Conservation (phyloP, 2,113 vertebrate species). For the Lethenteron camtschaticum region DNA sequence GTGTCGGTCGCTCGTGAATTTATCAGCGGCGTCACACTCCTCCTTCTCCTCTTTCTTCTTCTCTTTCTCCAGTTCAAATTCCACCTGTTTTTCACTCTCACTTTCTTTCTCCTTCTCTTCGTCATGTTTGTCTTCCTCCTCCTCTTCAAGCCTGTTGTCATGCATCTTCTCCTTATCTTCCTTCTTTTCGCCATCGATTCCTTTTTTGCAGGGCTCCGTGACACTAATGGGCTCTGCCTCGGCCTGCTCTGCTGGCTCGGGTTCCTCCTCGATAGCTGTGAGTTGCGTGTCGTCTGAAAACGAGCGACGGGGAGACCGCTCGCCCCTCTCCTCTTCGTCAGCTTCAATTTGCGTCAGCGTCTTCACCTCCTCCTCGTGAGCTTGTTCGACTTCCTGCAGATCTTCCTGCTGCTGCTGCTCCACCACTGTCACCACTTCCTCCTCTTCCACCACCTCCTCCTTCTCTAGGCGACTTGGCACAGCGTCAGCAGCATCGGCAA, state of each 20-base stretch:
- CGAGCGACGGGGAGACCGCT: no score
- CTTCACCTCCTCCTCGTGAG: no score
- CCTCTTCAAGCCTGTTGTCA: slow-evolving; percentile 30
- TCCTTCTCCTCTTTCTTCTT: slow-evolving; percentile 24
- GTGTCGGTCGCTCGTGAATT: no score
- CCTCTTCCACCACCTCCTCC: no score
- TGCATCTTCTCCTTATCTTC: slow-evolving; percentile 21
- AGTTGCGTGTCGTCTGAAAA: no score
- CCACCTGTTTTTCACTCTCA: slow-evolving; percentile 42
- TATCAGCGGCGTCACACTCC: slow-evolving; percentile 11
- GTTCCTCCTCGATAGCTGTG: slow-evolving; percentile 10
- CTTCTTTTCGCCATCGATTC: slow-evolving; percentile 18
- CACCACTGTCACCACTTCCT: no score
- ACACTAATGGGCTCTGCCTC: slow-evolving; percentile 20
- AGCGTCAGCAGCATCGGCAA: background rate
- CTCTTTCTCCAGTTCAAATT: slow-evolving; percentile 27
- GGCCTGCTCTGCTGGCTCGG: slow-evolving; percentile 18
- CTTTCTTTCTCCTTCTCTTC: slow-evolving; percentile 20
- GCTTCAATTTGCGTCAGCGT: no score
- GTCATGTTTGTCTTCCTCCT: slow-evolving; percentile 29
- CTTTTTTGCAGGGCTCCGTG: slow-evolving; percentile 17
- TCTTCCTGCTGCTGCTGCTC: no score
- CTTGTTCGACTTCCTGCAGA: no score
- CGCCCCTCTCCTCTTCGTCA: no score
- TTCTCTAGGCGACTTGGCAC: background rate